Evolutionary conservation across 2,113 vertebrate genomes (phyloP), one percentile per base, ranked within the genome.

Genomic region (Heterotilapia buettikoferi): DNA sequence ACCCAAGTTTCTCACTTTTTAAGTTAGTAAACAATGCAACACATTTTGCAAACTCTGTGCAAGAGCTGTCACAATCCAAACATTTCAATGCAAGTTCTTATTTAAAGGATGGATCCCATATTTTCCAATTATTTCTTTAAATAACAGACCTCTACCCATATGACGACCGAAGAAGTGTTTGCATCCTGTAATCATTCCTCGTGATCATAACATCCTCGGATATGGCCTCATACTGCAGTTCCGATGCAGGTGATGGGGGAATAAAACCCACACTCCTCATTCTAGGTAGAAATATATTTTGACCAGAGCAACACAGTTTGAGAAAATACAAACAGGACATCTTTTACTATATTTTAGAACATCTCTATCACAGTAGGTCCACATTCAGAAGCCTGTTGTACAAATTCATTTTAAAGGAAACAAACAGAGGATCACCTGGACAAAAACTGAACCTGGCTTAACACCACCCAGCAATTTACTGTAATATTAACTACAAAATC

Each of bases 21-120:
- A 87, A 88, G 47, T 89, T 78, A 38, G 84, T 84, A 86, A 93
- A 90, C 50, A 90, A 59, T 26, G 16, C 73, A 71, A 59, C 81
- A 83, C 82, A 45, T 91, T 88, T 80, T 80, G 59, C 88, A 86
- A 82, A 61, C 29, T 91, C 53, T 84, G 84, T 63, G 19, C 13
- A 19, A 56, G 80, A 76, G 33, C 8, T 76, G 83, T 86, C 85
- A 61, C 52, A 82, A 57, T 79, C 33, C 31, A 52, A 38, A 13
- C 56, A 29, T 33, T 43, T 38, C 3, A 8, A 13, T 59, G 24
- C 9, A 76, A 50, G 50, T 38, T 53, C 29, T 80, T 33, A 61
- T 61, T 57, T 40, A 52, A 80, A 84, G 63, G 63, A 61, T 1
- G 11, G 43, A 6, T 24, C 52, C 45, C 29, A 3, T 19, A 29